Base-by-base conservation (phyloP, 35 echinoderm and acorn worm genomes). In the Chiridota heheva region DNA sequence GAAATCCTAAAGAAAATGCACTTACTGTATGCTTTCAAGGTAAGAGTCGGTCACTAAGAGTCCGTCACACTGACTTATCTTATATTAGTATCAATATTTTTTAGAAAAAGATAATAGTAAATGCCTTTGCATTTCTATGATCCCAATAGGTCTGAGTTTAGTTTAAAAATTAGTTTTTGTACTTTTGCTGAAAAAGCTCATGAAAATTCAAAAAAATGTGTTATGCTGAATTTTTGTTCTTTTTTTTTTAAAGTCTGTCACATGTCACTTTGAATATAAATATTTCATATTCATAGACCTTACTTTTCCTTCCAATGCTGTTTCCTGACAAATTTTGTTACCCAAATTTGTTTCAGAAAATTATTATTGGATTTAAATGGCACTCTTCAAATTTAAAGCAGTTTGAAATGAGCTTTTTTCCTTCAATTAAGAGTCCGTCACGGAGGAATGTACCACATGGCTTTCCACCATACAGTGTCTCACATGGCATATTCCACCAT, bases 351-450 rank as follows among this genome's bases (percentile, higher is more conserved):
- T 67, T 67, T 67, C 28, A 67, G 63, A 36, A 36, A 67, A 36
- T 67, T 67, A 67, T 18, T 2, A 31, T 67, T 67, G 63, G 29
- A 31, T 67, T 67, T 36, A 36, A 67, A 67, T 67, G 63, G 8
- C 63, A 33, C 40, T 67, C 40, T 36, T 33, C 63, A 67, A 67
- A 67, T 36, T 67, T 67, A 67, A 36, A 28, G 12, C 60, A 67
- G 27, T 67, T 67, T 67, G 20, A 33, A 67, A 67, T 67, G 63
- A 67, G 40, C 31, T 33, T 67, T 67, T 67, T 67, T 33, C 63
- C 63, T 67, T 67, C 63, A 67, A 67, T 63, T 63, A 63, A 63
- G 60, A 63, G 60, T 63, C 29, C 63, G 63, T 67, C 63, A 67
- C 63, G 63, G 63, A 36, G 63, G 63, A 67, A 67, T 67, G 63